Base-by-base conservation (phyloP, 2,888 invertebrate species). In the Cordilura impudica region DNA sequence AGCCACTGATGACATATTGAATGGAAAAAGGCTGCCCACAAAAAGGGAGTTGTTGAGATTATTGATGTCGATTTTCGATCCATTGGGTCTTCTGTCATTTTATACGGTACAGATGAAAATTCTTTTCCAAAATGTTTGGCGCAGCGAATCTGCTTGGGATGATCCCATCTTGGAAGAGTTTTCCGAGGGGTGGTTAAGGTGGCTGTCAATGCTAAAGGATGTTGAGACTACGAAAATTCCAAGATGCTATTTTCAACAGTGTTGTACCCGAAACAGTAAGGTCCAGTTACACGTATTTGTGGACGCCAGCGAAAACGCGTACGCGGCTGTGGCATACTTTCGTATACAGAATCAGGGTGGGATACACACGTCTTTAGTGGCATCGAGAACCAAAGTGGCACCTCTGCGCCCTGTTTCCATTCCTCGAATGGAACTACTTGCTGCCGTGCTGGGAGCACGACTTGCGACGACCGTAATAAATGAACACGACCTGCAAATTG, bases 321-420 rank as follows among this genome's bases (percentile, higher is more conserved):
- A n/a, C n/a, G n/a, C n/a, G n/a, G n/a, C n/a, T n/a, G n/a, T n/a
- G n/a, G n/a, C n/a, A n/a, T n/a, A n/a, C n/a, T n/a, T 83, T 1
- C 77, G 84, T 54, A 63, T 69, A 51, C 5, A 26, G 18, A 65
- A 54, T 5, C 63, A 49, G 1, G 29, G 66, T 12, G 6, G 31
- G 0, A 39, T 81, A 26, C 61, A 78, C 53, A 56, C 58, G 7
- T 35, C 70, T 4, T 12, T 84, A 12, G 69, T 83, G 16, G 79
- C 78, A 16, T 70, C 82, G 14, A 83, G 81, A 79, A 81, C 83
- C 12, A 81, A 77, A 39, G 82, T 84, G 6, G 81, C 82, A 10
- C 82, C 84, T 16, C 51, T 83, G 4, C 83, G 81, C 56, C 70
- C 66, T 2, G 56, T 82, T 29, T n/a, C n/a, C n/a, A n/a, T n/a